Base-by-base conservation (phyloP, 2,888 invertebrate species). In the Trilocha varians region DNA sequence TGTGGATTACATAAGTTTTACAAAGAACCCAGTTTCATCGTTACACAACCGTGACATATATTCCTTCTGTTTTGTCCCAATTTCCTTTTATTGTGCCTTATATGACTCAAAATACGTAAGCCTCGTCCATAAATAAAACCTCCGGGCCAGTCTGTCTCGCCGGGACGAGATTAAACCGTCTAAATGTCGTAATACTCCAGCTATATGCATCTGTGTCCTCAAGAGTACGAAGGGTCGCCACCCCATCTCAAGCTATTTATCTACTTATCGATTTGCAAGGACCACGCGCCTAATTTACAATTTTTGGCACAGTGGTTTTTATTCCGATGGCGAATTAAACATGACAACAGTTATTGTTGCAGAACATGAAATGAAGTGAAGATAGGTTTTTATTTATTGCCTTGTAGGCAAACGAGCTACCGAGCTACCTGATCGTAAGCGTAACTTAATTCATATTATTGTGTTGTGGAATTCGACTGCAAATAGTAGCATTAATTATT, bases 171-270 rank as follows among this genome's bases (percentile, higher is more conserved):
- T 69, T 70, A 67, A 57, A 62, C 52, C 50, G 57, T 59, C 56
- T 57, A 49, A 61, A 58, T 66, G 54, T 64, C 62, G 67, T 59
- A 62, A 68, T 65, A 57, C 57, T 55, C 47, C 48, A 13, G 55
- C 51, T 57, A 70, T 70, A 69, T 75, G 74, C 78, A 78, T 79
- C 75, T 78, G 77, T 62, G 74, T 67, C 68, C 70, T 73, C 51
- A 65, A 66, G 69, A 54, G 58, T 57, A 50, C 48, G 52, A 62
- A 70, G 70, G 72, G 68, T 59, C 57, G 62, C 51, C 59, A 56
- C 61, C 62, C 59, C 65, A 59, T 62, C 65, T 67, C 62, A 65
- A 64, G 65, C 71, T 76, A 74, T 82, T 77, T 80, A 77, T 75
- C 73, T 70, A 65, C 68, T 59, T 73, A 78, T 78, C 73, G 79